These are phyloP conservation scores for Rhinoptilus africanus DNA, from an alignment of 2,113 vertebrate genomes.

Conservation along the genomic window DNA sequence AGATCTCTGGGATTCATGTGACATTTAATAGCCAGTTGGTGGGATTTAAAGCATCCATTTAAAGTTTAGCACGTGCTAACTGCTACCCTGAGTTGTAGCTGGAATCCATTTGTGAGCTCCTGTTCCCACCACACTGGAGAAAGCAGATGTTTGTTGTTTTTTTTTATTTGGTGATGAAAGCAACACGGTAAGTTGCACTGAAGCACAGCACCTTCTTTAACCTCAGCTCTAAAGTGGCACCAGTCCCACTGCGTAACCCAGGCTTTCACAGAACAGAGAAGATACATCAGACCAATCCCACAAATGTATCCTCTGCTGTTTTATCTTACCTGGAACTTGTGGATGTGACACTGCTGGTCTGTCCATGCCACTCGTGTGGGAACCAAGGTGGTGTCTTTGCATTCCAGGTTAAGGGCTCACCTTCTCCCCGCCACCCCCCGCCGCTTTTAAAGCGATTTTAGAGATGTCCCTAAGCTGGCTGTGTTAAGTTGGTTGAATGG, in stretches of 20 bases:
- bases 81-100: not conserved
- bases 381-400: not conserved
- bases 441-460: not conserved
- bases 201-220: not conserved
- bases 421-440: no score
- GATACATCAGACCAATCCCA: not conserved
- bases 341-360: not conserved
- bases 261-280: not conserved
- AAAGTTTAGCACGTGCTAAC: not conserved
- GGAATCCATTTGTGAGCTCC: not conserved
- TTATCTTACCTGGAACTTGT: not conserved
- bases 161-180: conserved; percentile 3
- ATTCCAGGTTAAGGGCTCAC: not conserved
- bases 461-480: not conserved
- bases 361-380: not conserved
- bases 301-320: not conserved
- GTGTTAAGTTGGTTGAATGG: not conserved
- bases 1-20: not conserved
- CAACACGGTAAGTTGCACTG: not conserved
- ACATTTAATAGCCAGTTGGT: not conserved
- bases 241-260: accelerated
- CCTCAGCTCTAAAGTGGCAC: not conserved
- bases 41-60: not conserved
- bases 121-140: not conserved
- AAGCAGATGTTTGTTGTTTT: not conserved